These are phyloP conservation scores for Melanotaenia nigrans DNA, from an alignment of 2,797 vertebrate genomes.

Conservation along the genomic window DNA sequence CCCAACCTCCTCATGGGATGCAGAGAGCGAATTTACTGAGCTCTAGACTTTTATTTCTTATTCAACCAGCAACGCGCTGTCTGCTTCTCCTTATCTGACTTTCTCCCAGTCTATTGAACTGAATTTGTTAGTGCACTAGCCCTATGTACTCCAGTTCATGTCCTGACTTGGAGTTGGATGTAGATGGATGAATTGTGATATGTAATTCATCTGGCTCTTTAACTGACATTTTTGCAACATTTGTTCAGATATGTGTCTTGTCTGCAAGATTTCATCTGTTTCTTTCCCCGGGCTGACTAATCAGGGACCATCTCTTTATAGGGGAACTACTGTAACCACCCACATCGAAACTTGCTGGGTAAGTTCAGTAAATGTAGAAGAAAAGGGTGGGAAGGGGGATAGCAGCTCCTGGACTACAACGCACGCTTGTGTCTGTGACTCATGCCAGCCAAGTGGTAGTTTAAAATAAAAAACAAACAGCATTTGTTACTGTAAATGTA, in stretches of 20 bases:
- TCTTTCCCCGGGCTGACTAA: conserved; percentile 54
- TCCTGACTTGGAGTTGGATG: conserved; percentile 37
- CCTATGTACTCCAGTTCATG: conserved; percentile 40
- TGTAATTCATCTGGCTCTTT: conserved; percentile 60
- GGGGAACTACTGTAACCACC: conserved; percentile 55
- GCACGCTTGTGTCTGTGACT: conserved; percentile 51
- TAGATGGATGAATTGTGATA: conserved; percentile 63
- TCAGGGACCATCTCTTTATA: conserved; percentile 36
- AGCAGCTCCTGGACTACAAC: conserved; percentile 28
- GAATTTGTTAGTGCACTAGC: conserved; percentile 62
- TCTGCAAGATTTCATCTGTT: conserved; percentile 51
- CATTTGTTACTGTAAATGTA: not conserved
- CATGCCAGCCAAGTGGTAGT: conserved; percentile 46
- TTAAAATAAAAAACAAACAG: conserved; percentile 12
- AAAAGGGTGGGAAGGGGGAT: conserved; percentile 15
- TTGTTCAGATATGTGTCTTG: conserved; percentile 56
- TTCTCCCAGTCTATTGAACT: conserved; percentile 61
- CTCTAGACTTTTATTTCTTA: conserved; percentile 83
- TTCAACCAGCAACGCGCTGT: conserved; percentile 80
- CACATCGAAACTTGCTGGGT: conserved; percentile 37
- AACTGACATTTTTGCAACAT: conserved; percentile 43
- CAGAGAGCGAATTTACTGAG: conserved; percentile 76
- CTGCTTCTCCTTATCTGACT: conserved; percentile 58
- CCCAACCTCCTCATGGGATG: conserved; percentile 71
- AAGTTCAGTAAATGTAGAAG: conserved; percentile 51